Percentiles rank a stretch among this genome's conserved stretches.
phyloP scores from a whole-genome alignment of 2,888 invertebrate species.

The Ellobium chinense region DNA sequence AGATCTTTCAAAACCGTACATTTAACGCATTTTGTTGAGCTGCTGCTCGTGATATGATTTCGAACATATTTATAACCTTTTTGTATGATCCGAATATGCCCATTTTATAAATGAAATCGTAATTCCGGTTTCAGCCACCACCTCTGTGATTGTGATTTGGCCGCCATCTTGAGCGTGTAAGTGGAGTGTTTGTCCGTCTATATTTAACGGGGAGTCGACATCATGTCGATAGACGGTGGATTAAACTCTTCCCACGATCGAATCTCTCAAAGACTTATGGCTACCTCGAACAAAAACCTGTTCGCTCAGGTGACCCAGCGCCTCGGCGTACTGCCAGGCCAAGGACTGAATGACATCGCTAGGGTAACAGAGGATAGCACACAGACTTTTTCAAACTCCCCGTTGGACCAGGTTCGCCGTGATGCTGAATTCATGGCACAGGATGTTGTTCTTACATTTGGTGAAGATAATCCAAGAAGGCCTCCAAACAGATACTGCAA shows the following conservation, averaged over 20 bases:
- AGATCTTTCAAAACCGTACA: too few relatives aligned
- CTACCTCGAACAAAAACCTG: constrained; percentile 54
- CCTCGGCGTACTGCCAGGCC: constrained; percentile 62
- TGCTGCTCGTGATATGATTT: too few relatives aligned
- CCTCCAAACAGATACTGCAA: constrained; percentile 70
- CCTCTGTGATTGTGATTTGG: too few relatives aligned
- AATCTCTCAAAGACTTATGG: constrained; percentile 23
- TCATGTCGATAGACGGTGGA: constrained; percentile 4
- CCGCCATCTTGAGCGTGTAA: too few relatives aligned
- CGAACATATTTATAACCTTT: too few relatives aligned
- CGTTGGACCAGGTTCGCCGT: constrained; percentile 65
- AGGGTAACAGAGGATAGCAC: constrained; percentile 60
- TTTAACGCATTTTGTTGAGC: too few relatives aligned
- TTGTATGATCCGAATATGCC: too few relatives aligned
- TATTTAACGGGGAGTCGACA: too few relatives aligned
- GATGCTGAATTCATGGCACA: constrained; percentile 68
- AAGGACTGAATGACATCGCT: constrained; percentile 65
- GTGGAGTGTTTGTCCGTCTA: too few relatives aligned
- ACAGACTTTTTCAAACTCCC: constrained; percentile 63
- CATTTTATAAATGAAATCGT: too few relatives aligned
- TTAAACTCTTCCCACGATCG: neutral
- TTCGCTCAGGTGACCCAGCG: constrained; percentile 70
- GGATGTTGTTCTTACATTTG: constrained; percentile 67
- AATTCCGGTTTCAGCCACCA: too few relatives aligned
- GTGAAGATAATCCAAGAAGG: constrained; percentile 58